Base-by-base conservation (phyloP, 1,140 invertebrate species). In the Danaus melanippus region DNA sequence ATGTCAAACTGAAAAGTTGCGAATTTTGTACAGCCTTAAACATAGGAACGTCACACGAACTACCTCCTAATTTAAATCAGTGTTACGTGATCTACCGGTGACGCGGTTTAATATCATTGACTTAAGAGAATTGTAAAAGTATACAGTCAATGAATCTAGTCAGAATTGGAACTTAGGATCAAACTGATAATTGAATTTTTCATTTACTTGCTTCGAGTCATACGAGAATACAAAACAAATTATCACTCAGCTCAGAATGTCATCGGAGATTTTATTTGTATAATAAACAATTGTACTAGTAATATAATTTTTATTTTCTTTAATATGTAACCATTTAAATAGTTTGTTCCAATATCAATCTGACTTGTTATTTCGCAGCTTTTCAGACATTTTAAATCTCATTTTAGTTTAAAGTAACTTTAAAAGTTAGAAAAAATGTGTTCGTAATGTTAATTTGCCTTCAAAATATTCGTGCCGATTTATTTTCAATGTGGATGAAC, bases 31-130 rank as follows among this genome's bases (percentile, higher is more conserved):
- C 65, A 68, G 58, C 58, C 68, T 64, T 67, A 57, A 56, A 32
- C 47, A 63, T 66, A 47, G 54, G 50, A 63, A 69, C 69, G 75
- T 84, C 75, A 79, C 74, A 66, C 67, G 54, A 84, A 80, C 84
- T 84, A 86, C 84, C 81, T 86, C 84, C 77, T 84, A 79, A 84
- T 78, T 79, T 81, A 79, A 81, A 84, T 73, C 73, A 77, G 64
- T 67, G 71, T 70, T 74, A 72, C 67, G 71, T 71, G 66, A 76
- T 67, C 59, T 64, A 61, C 57, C 58, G 64, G 72, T 76, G 76
- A 71, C 72, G 67, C 71, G 56, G 62, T 53, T 71, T 64, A 39
- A 41, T 55, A 61, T 46, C 67, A 72, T 79, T 79, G 73, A 68
- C 69, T 69, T 45, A 60, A 66, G 59, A 65, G 59, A 42, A 65